Evolutionary conservation across 2,113 vertebrate genomes (phyloP).

Genomic region (Tetrao urogallus): DNA sequence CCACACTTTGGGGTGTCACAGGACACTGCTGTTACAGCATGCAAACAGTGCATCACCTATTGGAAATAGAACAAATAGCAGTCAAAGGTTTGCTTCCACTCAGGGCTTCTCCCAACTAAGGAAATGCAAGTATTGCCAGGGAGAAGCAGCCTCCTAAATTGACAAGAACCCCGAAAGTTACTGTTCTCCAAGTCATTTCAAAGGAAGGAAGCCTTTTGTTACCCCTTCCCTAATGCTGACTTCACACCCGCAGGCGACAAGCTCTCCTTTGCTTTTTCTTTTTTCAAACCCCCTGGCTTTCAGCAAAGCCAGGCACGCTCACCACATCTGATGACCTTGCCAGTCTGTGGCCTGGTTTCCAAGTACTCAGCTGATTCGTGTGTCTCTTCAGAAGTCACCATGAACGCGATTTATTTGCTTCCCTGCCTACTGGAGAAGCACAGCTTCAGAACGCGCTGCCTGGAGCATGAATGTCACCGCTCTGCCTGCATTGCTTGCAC

Average conservation of each 20-base stretch:
- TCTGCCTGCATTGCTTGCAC: not conserved
- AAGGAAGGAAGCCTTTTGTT: not conserved
- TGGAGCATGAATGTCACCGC: not conserved
- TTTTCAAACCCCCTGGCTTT: not conserved
- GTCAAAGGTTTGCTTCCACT: not conserved
- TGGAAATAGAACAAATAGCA: not conserved
- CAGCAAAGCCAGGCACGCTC: not conserved
- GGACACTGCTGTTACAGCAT: not conserved
- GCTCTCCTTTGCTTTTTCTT: slow-evolving; percentile 11
- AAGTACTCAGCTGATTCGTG: not conserved
- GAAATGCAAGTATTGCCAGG: not conserved
- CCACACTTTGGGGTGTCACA: not conserved
- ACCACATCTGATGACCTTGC: not conserved
- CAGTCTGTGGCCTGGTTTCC: not conserved
- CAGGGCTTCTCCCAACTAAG: not conserved
- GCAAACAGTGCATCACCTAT: not conserved
- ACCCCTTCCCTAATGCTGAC: slow-evolving; percentile 35
- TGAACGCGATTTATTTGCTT: not conserved
- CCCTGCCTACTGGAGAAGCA: not conserved
- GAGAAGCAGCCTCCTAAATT: not conserved
- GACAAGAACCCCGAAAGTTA: not conserved
- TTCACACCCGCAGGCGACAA: slow-evolving; percentile 8
- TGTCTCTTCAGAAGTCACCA: not conserved
- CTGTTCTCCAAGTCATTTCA: not conserved
- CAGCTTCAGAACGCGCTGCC: not conserved